phyloP scores from a whole-genome alignment of 2,797 vertebrate genomes.

The Anabacerthia variegaticeps region DNA sequence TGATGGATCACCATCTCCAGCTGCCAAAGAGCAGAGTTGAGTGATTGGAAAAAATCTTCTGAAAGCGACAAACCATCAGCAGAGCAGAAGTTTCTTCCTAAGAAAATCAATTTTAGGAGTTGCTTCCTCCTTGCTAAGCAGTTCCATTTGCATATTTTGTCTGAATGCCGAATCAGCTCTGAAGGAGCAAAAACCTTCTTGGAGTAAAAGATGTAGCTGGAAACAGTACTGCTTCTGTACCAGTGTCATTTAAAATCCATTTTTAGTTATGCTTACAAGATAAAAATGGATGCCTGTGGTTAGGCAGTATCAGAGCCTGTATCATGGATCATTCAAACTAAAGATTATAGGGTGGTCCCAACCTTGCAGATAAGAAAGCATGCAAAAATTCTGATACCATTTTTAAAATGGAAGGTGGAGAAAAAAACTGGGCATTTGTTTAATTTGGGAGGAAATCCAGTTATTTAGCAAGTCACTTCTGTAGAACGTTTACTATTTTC shows the following conservation, averaged over 20 bases:
- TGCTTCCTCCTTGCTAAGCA: not conserved
- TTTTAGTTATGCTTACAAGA: not conserved
- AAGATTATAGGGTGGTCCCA: rapidly evolving
- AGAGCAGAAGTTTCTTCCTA: not conserved
- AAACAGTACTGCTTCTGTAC: not conserved
- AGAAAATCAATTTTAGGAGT: not conserved
- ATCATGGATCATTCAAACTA: not conserved
- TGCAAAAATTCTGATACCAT: not conserved
- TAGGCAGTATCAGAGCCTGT: not conserved
- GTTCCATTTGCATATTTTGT: not conserved
- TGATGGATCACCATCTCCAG: not conserved
- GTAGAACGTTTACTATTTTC: not conserved
- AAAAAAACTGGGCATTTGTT: not conserved
- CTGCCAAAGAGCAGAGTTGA: not conserved
- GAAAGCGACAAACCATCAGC: not conserved
- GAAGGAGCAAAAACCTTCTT: not conserved
- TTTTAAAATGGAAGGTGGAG: not conserved
- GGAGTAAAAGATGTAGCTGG: not conserved
- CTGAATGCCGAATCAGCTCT: not conserved
- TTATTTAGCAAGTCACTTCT: not conserved
- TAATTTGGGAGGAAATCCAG: not conserved
- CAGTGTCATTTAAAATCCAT: not conserved
- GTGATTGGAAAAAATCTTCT: not conserved
- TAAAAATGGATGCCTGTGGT: not conserved
- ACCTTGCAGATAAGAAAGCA: rapidly evolving